Percentiles rank a stretch among this genome's conserved stretches.
Evolutionary conservation across 2,888 invertebrate species (phyloP).

Genomic region (Byasa hedistus): DNA sequence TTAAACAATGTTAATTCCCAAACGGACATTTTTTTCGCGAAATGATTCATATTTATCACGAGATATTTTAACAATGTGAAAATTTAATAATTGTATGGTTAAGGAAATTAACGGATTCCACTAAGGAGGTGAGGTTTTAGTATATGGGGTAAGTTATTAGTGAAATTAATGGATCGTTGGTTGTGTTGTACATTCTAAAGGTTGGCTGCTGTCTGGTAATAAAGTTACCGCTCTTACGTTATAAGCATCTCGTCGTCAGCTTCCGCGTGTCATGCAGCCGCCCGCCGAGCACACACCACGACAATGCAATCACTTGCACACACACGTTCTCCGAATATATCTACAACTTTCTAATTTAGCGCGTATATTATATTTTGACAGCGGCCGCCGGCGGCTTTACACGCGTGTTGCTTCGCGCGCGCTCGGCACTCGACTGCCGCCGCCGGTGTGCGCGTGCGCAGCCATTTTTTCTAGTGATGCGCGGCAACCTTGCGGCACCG

Average conservation of each 20-base stretch:
- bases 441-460: constrained; percentile 47
- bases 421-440: constrained; percentile 57
- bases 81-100: too few species aligned
- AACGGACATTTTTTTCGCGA: too few species aligned
- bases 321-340: constrained; percentile 42
- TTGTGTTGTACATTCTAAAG: not conserved
- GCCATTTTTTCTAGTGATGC: constrained; percentile 39
- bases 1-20: too few species aligned
- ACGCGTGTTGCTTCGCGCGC: constrained; percentile 54
- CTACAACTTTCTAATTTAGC: constrained; percentile 65
- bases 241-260: constrained; percentile 69
- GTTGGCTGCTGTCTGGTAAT: not conserved
- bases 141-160: too few species aligned
- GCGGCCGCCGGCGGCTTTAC: constrained; percentile 40
- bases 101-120: too few species aligned
- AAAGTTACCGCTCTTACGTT: constrained; percentile 56
- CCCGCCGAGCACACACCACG: constrained; percentile 61
- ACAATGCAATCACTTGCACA: constrained; percentile 47
- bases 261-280: constrained; percentile 66
- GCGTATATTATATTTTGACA: constrained; percentile 47
- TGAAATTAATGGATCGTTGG: not conserved
- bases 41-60: too few species aligned
- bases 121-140: too few species aligned
- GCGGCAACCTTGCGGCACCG: constrained; percentile 20
- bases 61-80: too few species aligned